A percentile compares a stretch with the other conserved stretches of the same genome.
These are phyloP conservation scores for Willisornis vidua DNA, from an alignment of 2,113 vertebrate genomes.

Conservation along the genomic window DNA sequence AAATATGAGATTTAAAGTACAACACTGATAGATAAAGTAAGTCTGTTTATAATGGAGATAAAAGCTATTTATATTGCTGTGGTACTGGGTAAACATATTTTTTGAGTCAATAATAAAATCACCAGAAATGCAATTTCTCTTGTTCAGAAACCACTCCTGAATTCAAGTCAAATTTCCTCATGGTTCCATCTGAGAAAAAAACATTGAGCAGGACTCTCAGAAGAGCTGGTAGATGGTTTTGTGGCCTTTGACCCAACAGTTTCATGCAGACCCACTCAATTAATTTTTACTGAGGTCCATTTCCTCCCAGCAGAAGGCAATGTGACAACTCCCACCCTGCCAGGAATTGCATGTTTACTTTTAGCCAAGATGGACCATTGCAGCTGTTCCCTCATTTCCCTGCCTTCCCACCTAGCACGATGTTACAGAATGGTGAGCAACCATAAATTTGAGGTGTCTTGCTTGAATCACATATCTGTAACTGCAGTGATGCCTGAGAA, in stretches of 20 bases:
- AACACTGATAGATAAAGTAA: slow-evolving; percentile 14
- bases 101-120: slow-evolving; percentile 5
- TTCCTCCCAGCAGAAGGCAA: neutral
- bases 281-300: neutral
- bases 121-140: neutral
- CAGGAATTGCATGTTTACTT: neutral
- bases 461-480: neutral
- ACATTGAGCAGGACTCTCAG: neutral
- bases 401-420: neutral
- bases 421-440: neutral
- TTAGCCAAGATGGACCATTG: neutral
- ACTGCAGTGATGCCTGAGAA: neutral
- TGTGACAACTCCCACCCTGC: neutral
- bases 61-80: slow-evolving; percentile 38
- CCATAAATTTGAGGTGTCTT: neutral
- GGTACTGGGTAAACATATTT: neutral
- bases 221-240: neutral
- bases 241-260: neutral
- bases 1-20: slow-evolving; percentile 47
- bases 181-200: neutral
- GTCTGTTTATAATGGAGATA: slow-evolving; percentile 45
- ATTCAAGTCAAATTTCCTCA: slow-evolving; percentile 37
- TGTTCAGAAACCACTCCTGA: slow-evolving; percentile 14
- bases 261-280: neutral
- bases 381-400: neutral